Evolutionary conservation across 2,888 invertebrate genomes (phyloP), one percentile per base, ranked within the genome.

Genomic region (Drosophila recens): DNA sequence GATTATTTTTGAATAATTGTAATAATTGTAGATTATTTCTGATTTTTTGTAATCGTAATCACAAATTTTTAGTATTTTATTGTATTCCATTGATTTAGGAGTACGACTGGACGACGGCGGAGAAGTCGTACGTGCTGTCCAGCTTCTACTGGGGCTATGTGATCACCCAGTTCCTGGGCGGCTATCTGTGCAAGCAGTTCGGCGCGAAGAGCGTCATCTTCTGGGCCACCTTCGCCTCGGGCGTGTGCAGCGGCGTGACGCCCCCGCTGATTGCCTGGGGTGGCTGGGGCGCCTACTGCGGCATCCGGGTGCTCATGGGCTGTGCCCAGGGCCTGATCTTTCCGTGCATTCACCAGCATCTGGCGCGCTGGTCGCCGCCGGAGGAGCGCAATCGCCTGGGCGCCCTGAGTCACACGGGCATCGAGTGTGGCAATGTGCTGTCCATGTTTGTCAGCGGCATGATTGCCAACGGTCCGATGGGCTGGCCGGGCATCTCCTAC

Each of bases 81-180:
- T 15, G 0, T 10, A 6, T 6, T 1, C 11, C 1, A 13, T 0
- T 6, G 3, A 0, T 30, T 0, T 38, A 91, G 91, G 90, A 89
- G 70, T 89, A 84, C 64, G 75, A 92, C 90, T 72, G 93, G 95
- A 94, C 93, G 27, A 90, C 93, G 70, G 87, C 91, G 17, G 93
- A 94, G 42, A 94, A 94, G 67, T 92, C 94, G 0, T 90, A 94
- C 58, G 93, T 96, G 10, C 91, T 96, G 4, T 96, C 96, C 1
- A 95, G 96, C 0, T 96, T 96, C 92, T 96, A 95, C 91, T 95
- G 96, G 95, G 96, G 96, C 3, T 96, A 96, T 89, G 93, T 96
- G 1, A 76, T 95, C 6, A 93, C 94, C 75, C 93, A 94, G 76
- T 91, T 95, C 6, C 94, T 95, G 0, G 94, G 95, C 0, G 96